Base-by-base conservation (phyloP, 2,113 vertebrate species). In the Antechinus stuartii region DNA sequence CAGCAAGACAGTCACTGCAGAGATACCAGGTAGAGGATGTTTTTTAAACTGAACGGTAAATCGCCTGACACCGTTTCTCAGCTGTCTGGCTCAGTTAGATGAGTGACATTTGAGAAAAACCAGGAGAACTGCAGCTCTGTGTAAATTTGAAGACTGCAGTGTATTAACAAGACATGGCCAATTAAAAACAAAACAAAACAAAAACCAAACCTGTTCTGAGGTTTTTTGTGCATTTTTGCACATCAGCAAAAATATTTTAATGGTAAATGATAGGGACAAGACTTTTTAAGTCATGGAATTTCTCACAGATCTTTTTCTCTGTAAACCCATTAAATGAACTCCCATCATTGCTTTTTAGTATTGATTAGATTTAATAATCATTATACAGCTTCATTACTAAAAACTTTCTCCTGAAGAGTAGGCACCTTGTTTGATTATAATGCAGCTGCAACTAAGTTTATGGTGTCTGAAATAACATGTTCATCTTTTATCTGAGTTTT, bases 1-100 rank as follows among this genome's bases (percentile, higher is more conserved):
- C 98, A 99, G 99, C 99, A 99, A 99, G 99, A 99, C 99, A 99
- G 99, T 99, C 99, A 99, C 99, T 98, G 99, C 99, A 96, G 99
- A 99, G 98, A 99, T 99, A 99, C 99, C 99, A 99, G 99, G 99
- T 99, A 99, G 98, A 98, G 98, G 98, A 97, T 98, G 98, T 98
- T 99, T 98, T 99, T 98, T 99, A 99, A 98, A 99, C 99, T 99
- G 99, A 99, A 97, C 98, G 98, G 98, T 98, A 96, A 96, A 96
- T 0, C 97, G 54, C 91, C 98, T 97, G 98, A 95, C 98, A 94
- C 96, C 95, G 30, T 98, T 98, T 98, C 96, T 98, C 96, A 97
- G 98, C 98, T 98, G 96, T 98, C 97, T 94, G 97, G 96, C 92
- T 98, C 98, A 97, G 54, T 98, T 99, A 98, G 96, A 98, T 98